Base-by-base conservation (phyloP, 2,113 vertebrate genomes). In the Nibea albiflora region DNA sequence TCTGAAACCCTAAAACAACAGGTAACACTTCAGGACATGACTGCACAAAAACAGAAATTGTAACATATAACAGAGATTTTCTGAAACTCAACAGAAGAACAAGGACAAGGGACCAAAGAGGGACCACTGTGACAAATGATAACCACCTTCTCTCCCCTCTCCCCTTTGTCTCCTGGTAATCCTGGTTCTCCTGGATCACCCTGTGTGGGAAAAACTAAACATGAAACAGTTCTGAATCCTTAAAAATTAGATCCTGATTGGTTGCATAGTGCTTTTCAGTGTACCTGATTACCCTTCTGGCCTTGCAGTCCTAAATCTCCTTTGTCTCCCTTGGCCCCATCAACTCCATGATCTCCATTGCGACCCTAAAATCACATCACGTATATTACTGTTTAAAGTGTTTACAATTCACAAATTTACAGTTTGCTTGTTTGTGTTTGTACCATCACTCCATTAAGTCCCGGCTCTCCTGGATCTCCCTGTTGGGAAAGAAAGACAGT, bases 381-480 rank as follows among this genome's bases (percentile, higher is more conserved):
- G 3, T 12, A 6, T 11, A 1, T 78, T 19, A 42, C 12, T 46
- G 20, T 26, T 4, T 15, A 26, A 56, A 56, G 2, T 5, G 3
- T 4, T 16, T 3, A 52, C 3, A 69, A 50, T 46, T 46, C 11
- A 3, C 14, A 3, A 58, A 44, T 28, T 28, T 26, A 26, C 24
- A 26, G 7, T 42, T 56, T 72, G 31, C 71, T 10, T 57, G 57
- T n/a, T 49, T 12, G 14, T 71, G 20, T 54, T 54, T 49, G 15
- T 52, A 4, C 97, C 10, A 93, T 89, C 76, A 78, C 91, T 84
- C 97, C 97, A 0, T 94, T 93, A 16, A 87, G 70, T 4, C 97
- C 97, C 14, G 93, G 92, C 68, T 97, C 96, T 63, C 97, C 97
- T 1, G 94, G 76, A 11, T 97, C 96, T 46, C 97, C 97, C 97